Conservation (phyloP, 2,113 vertebrate species). For the Clarias magur region DNA sequence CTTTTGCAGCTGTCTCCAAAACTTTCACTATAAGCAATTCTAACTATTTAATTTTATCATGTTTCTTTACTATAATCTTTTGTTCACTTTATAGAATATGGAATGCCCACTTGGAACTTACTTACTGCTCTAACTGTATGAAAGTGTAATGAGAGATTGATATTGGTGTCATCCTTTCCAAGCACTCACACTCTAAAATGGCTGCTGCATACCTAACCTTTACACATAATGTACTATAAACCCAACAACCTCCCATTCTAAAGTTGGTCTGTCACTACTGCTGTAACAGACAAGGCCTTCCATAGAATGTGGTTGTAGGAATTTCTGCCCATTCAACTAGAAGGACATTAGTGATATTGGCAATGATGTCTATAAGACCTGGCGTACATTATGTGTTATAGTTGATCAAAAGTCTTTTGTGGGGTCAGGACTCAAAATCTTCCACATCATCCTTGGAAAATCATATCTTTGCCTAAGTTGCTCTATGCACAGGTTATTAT, state of each 20-base stretch:
- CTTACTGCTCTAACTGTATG: too few species aligned
- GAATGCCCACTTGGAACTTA: too few species aligned
- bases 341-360: background rate
- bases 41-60: too few species aligned
- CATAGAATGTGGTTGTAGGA: background rate
- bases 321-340: background rate
- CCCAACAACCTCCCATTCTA: background rate
- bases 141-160: too few species aligned
- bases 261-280: background rate
- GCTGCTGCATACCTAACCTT: too few species aligned
- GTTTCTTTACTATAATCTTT: too few species aligned
- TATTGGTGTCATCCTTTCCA: too few species aligned
- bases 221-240: too few species aligned
- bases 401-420: background rate
- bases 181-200: too few species aligned
- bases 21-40: too few species aligned
- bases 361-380: background rate
- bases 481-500: background rate
- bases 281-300: background rate
- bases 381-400: background rate
- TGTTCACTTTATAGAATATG: too few species aligned
- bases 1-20: too few species aligned
- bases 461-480: background rate
- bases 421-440: background rate
- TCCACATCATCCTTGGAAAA: background rate